These are phyloP conservation scores for Onychostruthus taczanowskii DNA, from an alignment of 2,113 vertebrate genomes.

Conservation along the genomic window DNA sequence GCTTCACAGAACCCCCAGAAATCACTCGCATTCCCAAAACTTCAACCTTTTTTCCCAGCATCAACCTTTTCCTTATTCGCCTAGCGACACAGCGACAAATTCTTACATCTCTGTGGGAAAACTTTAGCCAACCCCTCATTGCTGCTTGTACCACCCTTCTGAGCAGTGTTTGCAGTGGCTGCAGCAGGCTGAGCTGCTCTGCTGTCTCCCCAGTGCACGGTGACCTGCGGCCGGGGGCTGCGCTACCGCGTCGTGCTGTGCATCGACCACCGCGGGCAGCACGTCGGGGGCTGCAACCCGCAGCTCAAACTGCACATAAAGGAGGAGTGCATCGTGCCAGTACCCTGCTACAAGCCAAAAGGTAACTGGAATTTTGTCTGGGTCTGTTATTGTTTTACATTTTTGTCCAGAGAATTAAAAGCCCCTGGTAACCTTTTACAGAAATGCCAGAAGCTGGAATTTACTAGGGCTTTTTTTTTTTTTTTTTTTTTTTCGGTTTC, in stretches of 20 bases:
- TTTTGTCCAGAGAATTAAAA: conserved; percentile 45
- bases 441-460: conserved; percentile 56
- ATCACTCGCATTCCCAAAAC: not conserved
- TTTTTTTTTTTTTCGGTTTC: not conserved
- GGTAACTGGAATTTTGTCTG: conserved; percentile 71
- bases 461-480: not conserved
- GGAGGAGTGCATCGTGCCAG: conserved; percentile 88
- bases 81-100: not conserved
- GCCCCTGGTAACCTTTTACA: conserved; percentile 36
- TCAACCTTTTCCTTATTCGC: not conserved
- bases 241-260: conserved; percentile 92
- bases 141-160: not conserved
- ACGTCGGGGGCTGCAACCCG: conserved; percentile 86
- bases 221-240: conserved; percentile 88
- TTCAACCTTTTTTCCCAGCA: not conserved
- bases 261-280: conserved; percentile 87
- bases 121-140: accelerated
- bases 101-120: accelerated
- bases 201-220: conserved; percentile 82
- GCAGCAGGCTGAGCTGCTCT: not conserved
- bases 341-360: conserved; percentile 87
- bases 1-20: not conserved
- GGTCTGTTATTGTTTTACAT: not conserved
- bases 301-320: conserved; percentile 89
- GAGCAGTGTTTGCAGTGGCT: not conserved